Base-by-base conservation (phyloP, 2,113 vertebrate species). In the Engystomops pustulosus region DNA sequence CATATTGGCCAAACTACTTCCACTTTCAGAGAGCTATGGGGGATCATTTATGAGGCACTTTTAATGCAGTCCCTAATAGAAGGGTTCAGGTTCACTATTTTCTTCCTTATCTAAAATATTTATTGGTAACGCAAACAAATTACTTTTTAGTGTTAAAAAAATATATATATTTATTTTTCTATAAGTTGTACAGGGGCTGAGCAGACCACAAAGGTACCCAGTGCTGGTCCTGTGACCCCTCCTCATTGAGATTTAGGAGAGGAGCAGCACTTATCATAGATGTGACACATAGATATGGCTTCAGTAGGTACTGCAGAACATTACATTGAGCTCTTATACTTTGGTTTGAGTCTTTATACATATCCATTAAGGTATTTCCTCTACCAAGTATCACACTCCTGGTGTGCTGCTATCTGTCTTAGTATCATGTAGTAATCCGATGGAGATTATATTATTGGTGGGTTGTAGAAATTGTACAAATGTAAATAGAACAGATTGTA, bases 401-500 rank as follows among this genome's bases (percentile, higher is more conserved):
- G 7, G 62, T 18, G 32, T 67, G 62, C 32, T 67, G 62, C 62
- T 67, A 67, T 18, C 32, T 36, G 49, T 17, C 53, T 45, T 45
- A 49, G 10, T 47, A 49, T 36, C 49, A 17, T 77, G 45, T 53
- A 72, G 69, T 27, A 17, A n/a, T 53, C 30, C 4, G 4, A 51
- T 51, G 72, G 20, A 27, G 34, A 51, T 38, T 18, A 30, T 60
- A 23, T 41, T 11, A 25, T 32, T 3, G 60, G 53, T 23, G 11
- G 8, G 5, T 60, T 78, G 74, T 78, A 60, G 75, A 58, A 58
- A 23, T 36, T 77, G 74, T 55, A 77, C 51, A 78, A 38, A 78
- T 78, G 75, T 78, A 78, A 41, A 78, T 78, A 78, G 15, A 32
- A 25, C 20, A 32, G 3, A 58, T 58, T 55, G 32, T 36, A 77